Evolutionary conservation across 92 coral and sea anemone genomes (phyloP).

Genomic region (Palythoa caribaeorum): DNA sequence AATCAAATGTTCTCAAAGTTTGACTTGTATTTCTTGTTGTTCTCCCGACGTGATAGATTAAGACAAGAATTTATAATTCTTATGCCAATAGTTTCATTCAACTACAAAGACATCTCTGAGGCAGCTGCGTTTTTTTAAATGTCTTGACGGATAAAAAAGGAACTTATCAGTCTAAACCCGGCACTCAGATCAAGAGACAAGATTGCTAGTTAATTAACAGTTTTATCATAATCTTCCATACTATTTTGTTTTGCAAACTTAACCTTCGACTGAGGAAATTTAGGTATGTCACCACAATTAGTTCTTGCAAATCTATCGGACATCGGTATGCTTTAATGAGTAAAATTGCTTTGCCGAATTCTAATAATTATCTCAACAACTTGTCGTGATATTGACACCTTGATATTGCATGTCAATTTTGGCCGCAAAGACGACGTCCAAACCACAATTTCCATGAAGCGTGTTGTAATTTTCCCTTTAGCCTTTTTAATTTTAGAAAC

Average conservation of each 20-base stretch:
- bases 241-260: background rate
- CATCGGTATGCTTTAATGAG: constrained; percentile 8
- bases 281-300: background rate
- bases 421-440: background rate
- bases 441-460: background rate
- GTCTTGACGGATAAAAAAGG: background rate
- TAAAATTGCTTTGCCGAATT: background rate
- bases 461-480: background rate
- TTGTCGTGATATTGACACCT: background rate
- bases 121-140: background rate
- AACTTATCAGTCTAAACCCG: background rate
- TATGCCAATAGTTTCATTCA: background rate
- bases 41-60: background rate
- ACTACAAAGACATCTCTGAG: background rate
- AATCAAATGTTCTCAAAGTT: background rate
- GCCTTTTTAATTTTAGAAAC: background rate
- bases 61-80: background rate
- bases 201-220: background rate
- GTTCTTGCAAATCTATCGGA: background rate
- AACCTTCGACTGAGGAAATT: constrained; percentile 34
- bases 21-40: background rate
- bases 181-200: background rate
- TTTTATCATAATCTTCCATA: background rate
- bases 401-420: background rate
- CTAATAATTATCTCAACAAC: constrained; percentile 4